phyloP scores from a whole-genome alignment of 1,140 invertebrate species.

The Musca vetustissima region DNA sequence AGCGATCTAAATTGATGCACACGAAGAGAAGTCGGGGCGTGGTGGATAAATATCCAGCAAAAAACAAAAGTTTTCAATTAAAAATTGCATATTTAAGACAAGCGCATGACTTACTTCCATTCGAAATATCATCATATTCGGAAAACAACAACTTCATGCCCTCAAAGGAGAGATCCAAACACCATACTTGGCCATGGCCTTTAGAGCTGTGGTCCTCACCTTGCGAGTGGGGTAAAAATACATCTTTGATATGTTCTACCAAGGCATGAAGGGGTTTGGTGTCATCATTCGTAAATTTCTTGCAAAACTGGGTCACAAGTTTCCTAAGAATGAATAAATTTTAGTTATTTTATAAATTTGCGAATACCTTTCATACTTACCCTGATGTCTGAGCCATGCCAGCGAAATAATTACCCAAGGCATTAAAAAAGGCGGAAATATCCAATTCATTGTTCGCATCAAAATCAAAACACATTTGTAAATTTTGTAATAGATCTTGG shows the following conservation, averaged over 20 bases:
- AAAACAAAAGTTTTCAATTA: too few relatives aligned
- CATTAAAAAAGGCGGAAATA: constrained; percentile 44
- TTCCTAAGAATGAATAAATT: not conserved
- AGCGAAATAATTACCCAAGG: constrained; percentile 47
- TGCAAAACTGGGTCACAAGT: constrained; percentile 36
- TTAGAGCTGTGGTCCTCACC: not conserved
- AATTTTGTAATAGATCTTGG: constrained; percentile 29
- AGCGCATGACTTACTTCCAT: constrained; percentile 34
- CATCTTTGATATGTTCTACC: constrained; percentile 28
- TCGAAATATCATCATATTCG: constrained; percentile 30
- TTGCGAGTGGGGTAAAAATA: constrained; percentile 1
- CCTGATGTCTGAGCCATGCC: constrained; percentile 43
- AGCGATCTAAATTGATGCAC: constrained; percentile 54
- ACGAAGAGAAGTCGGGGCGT: constrained; percentile 11
- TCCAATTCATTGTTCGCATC: constrained; percentile 34
- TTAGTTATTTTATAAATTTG: constrained; percentile 25
- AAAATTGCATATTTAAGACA: not conserved
- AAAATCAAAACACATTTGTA: constrained; percentile 49
- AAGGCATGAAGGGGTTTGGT: constrained; percentile 27
- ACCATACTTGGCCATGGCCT: constrained; percentile 10
- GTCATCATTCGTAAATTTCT: constrained; percentile 29
- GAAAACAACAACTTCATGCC: constrained; percentile 39
- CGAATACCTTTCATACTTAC: constrained; percentile 20
- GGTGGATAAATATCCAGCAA: too few relatives aligned
- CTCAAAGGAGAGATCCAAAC: constrained; percentile 41